These are phyloP conservation scores for crab-eating macaque (Macaca fascicularis) DNA, from an alignment of 2,113 vertebrate genomes.

Conservation along the genomic window DNA sequence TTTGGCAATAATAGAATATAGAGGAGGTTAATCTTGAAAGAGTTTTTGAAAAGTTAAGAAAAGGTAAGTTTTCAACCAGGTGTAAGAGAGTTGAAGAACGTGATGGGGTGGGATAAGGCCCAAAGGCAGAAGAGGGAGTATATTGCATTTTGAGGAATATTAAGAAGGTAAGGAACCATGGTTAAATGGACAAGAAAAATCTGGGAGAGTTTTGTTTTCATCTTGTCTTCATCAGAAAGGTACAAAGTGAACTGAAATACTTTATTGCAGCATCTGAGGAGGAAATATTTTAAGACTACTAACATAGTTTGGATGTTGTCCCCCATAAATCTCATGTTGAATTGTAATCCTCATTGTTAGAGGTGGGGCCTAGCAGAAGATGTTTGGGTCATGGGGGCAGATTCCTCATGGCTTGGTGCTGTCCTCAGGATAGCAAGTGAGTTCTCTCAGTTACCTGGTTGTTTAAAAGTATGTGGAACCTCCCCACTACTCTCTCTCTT, in stretches of 20 bases:
- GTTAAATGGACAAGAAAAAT: background rate
- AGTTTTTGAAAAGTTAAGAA: slow-evolving; percentile 1
- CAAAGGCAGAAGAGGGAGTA: background rate
- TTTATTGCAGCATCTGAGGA: background rate
- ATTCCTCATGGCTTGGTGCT: no score
- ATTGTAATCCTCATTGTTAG: no score
- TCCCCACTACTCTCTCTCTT: no score
- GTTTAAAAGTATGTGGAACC: no score
- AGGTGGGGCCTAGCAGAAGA: no score
- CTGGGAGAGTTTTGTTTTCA: background rate
- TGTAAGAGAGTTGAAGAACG: background rate
- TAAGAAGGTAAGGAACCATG: background rate
- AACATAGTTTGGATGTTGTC: background rate
- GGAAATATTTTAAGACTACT: background rate
- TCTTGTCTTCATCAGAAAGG: background rate
- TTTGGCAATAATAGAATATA: background rate
- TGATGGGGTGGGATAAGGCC: background rate
- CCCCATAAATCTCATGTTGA: no score
- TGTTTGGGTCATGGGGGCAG: no score
- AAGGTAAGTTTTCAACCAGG: background rate
- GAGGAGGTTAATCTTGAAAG: background rate
- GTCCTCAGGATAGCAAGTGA: no score
- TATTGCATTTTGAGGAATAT: background rate
- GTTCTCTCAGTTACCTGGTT: no score
- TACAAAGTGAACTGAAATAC: background rate